Base-by-base conservation (phyloP, 2,113 vertebrate genomes). In the Microcebus lehilahytsara region DNA sequence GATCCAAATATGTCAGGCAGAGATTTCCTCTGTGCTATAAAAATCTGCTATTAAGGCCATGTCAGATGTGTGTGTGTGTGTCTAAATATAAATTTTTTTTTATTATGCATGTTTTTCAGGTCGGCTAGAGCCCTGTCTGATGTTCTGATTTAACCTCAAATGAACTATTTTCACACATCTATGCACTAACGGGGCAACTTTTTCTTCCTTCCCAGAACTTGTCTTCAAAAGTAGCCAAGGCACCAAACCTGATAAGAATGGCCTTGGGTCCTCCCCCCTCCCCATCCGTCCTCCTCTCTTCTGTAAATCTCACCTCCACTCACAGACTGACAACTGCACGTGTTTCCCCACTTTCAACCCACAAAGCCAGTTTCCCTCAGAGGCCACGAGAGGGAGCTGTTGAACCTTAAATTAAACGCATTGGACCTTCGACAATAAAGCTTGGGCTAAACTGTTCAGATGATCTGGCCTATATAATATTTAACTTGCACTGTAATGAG, bases 121-220 rank as follows among this genome's bases (percentile, higher is more conserved):
- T 56, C 10, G 12, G 96, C 66, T 16, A 95, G 97, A 79, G 53
- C 95, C 30, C 69, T 95, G 66, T 42, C 77, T 58, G 74, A 89
- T 60, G 40, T 97, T 96, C 80, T 86, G 64, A 88, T 80, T 91
- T 97, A 85, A 92, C 95, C 96, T 30, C 64, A 34, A 53, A 87
- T 95, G 91, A 30, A 46, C 83, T 49, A 37, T 78, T 77, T 90
- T 30, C 89, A 71, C 86, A 64, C n/a, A 96, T 93, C 62, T 86
- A 49, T 77, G 81, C 66, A 92, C 87, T 98, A 71, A 98, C 42
- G 78, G 49, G 16, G 46, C 80, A 27, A 51, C 85, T 96, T 96
- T 96, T 80, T 87, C 56, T 97, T 81, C 96, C 51, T 97, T 97
- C 96, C 53, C 94, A 97, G 97, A 97, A 53, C 92, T 96, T 97